Evolutionary conservation across 2,888 invertebrate species (phyloP).

Genomic region (Watsonalla binaria): DNA sequence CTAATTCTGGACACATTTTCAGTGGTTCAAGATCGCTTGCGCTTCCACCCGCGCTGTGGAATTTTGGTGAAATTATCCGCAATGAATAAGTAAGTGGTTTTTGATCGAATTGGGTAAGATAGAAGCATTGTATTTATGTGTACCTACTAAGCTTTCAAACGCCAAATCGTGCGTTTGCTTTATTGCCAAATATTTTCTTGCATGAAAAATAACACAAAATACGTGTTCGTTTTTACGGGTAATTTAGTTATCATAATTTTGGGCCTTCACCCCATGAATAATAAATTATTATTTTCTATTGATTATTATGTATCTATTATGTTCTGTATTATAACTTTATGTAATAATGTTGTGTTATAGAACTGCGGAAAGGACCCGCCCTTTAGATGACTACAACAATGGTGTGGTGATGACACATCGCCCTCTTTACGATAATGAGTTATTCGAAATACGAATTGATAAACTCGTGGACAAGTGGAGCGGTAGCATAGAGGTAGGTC

Average conservation of each 20-base stretch:
- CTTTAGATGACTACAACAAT: constrained; percentile 96
- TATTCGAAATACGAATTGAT: constrained; percentile 97
- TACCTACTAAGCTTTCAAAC: too few relatives aligned
- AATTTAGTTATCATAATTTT: not conserved
- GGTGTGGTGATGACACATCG: constrained; percentile 97
- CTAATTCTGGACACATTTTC: constrained; percentile 23
- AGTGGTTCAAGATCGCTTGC: constrained; percentile 81
- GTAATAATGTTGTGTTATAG: constrained; percentile 44
- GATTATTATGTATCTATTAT: not conserved
- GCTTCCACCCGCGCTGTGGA: constrained; percentile 94
- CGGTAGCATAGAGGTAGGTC: constrained; percentile 87
- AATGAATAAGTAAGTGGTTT: constrained; percentile 74
- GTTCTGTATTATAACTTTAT: not conserved
- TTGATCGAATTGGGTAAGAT: too few relatives aligned
- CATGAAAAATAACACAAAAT: too few relatives aligned
- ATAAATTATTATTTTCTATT: not conserved
- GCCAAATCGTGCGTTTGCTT: too few relatives aligned
- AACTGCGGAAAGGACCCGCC: constrained; percentile 91
- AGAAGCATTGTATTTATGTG: too few relatives aligned
- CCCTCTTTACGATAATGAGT: constrained; percentile 90
- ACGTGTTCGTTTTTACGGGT: not conserved
- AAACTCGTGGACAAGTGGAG: constrained; percentile 97
- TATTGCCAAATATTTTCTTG: constrained; percentile 3
- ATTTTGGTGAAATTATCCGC: constrained; percentile 91
- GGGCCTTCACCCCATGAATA: too few relatives aligned